Percentiles rank a stretch among this genome's conserved stretches.
Evolutionary conservation across 2,797 vertebrate species (phyloP).

Genomic region (Myotis daubentonii): DNA sequence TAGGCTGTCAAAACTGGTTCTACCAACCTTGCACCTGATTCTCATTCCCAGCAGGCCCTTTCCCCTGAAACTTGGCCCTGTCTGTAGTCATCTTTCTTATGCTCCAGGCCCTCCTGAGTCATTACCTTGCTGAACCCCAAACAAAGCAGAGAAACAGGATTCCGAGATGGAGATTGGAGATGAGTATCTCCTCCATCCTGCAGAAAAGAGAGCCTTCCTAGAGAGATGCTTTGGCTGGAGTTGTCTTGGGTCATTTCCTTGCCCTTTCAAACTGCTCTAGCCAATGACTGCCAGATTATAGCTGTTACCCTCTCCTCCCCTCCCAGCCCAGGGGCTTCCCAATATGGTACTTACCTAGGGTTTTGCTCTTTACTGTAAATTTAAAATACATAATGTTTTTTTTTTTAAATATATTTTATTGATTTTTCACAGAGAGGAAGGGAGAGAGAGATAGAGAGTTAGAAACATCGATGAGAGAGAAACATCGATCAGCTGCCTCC

Average conservation of each 20-base stretch:
- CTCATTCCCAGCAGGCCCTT: not conserved
- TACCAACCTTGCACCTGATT: not conserved
- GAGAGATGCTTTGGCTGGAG: not conserved
- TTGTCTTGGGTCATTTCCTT: not conserved
- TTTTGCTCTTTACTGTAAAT: constrained; percentile 3
- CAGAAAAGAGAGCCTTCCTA: not conserved
- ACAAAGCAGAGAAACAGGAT: not conserved
- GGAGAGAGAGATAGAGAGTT: too few species aligned
- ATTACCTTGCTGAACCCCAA: not conserved
- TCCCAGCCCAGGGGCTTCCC: not conserved
- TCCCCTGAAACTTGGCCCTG: not conserved
- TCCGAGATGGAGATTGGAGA: not conserved
- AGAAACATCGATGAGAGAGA: too few species aligned
- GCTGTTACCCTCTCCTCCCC: not conserved
- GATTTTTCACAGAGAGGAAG: too few species aligned
- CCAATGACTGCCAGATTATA: not conserved
- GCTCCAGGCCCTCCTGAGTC: not conserved
- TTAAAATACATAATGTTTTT: not conserved
- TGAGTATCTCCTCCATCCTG: not conserved
- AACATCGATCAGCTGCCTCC: too few species aligned
- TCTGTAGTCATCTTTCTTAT: not conserved
- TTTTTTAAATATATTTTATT: too few species aligned
- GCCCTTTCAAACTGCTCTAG: not conserved
- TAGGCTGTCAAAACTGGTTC: not conserved
- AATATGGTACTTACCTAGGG: not conserved